phyloP scores from a whole-genome alignment of 2,113 vertebrate species.

The human (Homo sapiens) region GRCh38 chr1:28950001-28950500 shows the following conservation, averaged over 20 bases:
- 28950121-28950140: not conserved
- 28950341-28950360: constrained; percentile 24
- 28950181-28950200: not conserved
- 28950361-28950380: constrained; percentile 15
- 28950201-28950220: not conserved
- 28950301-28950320: not conserved
- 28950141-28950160: constrained; percentile 14
- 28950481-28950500: constrained; percentile 2
- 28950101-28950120: not conserved
- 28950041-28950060: not conserved
- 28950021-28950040: not conserved
- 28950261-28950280: not conserved
- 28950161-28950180: not conserved
- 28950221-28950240: constrained; percentile 26
- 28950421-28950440: not conserved
- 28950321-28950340: constrained; percentile 22
- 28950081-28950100: not conserved
- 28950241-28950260: not conserved
- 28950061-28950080: not conserved
- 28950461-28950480: constrained; percentile 12
- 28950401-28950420: not conserved
- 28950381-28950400: not conserved
- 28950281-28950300: not conserved
- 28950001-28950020: not conserved
- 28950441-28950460: constrained; percentile 21